A percentile compares a stretch with the other conserved stretches of the same genome.
phyloP scores from a whole-genome alignment of 2,797 vertebrate species.

The Tachyglossus aculeatus region DNA sequence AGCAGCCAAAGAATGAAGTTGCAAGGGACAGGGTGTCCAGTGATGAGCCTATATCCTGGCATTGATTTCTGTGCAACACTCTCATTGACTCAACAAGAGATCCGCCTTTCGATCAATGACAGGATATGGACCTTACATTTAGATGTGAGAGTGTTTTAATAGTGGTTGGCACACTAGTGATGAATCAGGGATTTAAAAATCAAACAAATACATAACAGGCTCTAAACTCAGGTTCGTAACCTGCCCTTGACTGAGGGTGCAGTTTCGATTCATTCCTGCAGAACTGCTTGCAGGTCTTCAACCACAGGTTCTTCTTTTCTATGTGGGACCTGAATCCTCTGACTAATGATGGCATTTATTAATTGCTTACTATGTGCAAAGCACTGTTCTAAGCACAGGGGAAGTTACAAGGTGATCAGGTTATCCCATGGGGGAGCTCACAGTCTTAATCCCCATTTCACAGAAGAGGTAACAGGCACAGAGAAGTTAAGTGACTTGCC shows the following conservation, averaged over 20 bases:
- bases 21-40: constrained; percentile 53
- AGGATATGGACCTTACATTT: constrained; percentile 67
- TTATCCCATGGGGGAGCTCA: too few species aligned
- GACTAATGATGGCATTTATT: too few species aligned
- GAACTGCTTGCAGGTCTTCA: too few species aligned
- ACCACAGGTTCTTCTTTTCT: too few species aligned
- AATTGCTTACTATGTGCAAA: too few species aligned
- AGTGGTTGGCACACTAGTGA: constrained; percentile 64
- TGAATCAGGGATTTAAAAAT: constrained; percentile 58
- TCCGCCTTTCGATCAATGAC: constrained; percentile 65
- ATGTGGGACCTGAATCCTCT: too few species aligned
- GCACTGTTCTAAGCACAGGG: too few species aligned
- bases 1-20: constrained; percentile 44
- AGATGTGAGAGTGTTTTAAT: constrained; percentile 63
- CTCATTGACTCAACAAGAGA: constrained; percentile 65
- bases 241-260: constrained; percentile 11
- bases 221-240: constrained; percentile 32
- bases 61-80: constrained; percentile 65
- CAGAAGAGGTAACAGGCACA: too few species aligned
- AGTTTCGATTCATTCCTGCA: background rate
- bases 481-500: too few species aligned
- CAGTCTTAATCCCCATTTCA: too few species aligned
- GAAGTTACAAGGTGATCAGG: too few species aligned
- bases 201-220: constrained; percentile 51
- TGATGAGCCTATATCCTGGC: constrained; percentile 61